Conservation (phyloP, 2,888 invertebrate genomes). For the Leistus spinibarbis region DNA sequence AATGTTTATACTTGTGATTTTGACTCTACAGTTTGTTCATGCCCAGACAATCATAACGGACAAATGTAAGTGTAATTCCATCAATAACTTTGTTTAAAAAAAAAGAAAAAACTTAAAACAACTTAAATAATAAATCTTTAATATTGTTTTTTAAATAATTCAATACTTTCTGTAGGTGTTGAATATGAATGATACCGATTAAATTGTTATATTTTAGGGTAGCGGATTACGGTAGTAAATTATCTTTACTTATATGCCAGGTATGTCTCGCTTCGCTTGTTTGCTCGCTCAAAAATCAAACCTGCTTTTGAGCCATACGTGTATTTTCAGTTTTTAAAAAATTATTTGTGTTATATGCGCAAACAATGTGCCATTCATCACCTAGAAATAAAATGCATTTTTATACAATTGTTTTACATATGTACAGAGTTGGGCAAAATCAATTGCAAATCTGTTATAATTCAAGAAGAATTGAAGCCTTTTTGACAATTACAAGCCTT, state of each 20-base stretch:
- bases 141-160: neutral
- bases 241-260: neutral
- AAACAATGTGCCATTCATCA: neutral
- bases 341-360: neutral
- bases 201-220: neutral
- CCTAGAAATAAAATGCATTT: too few species aligned
- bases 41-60: conserved; percentile 29
- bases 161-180: neutral
- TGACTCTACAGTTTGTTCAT: conserved; percentile 10
- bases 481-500: too few species aligned
- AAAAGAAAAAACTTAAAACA: neutral
- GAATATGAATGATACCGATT: neutral
- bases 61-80: neutral
- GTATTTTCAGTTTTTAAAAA: neutral
- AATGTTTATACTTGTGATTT: conserved; percentile 2
- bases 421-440: too few species aligned
- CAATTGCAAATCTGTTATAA: too few species aligned
- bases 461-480: too few species aligned
- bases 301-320: neutral
- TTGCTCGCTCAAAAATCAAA: neutral
- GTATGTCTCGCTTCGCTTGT: neutral
- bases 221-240: neutral
- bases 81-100: neutral
- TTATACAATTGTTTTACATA: neutral
- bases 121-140: neutral